Evolutionary conservation across 2,113 vertebrate species (phyloP).

Genomic region (Carettochelys insculpta): DNA sequence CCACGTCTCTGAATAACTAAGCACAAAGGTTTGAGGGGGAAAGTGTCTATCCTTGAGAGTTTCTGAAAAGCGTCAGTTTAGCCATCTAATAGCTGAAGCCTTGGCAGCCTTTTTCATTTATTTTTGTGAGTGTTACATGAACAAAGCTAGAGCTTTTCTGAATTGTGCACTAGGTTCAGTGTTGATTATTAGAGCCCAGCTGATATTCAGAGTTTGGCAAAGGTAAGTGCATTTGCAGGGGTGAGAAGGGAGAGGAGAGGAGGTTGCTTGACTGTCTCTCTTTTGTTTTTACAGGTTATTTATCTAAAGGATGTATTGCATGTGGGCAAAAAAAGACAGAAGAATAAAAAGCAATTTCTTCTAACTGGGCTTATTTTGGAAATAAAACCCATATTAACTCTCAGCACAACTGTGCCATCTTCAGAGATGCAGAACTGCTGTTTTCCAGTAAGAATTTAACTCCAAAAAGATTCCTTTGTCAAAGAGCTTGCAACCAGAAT

Average conservation of each 20-base stretch:
- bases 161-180: conserved; percentile 17
- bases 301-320: conserved; percentile 35
- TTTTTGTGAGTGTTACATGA: neutral
- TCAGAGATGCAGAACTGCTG: conserved; percentile 44
- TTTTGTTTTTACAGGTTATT: neutral
- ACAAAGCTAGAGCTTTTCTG: neutral
- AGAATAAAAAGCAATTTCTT: conserved; percentile 53
- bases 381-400: conserved; percentile 66
- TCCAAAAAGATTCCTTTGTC: conserved; percentile 45
- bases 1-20: neutral
- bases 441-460: conserved; percentile 41
- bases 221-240: neutral
- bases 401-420: conserved; percentile 55
- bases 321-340: conserved; percentile 61
- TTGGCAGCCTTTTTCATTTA: neutral
- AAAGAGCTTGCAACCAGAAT: conserved; percentile 50
- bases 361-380: conserved; percentile 48
- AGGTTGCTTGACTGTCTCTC: neutral
- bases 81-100: neutral
- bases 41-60: neutral
- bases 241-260: too few species aligned
- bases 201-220: conserved; percentile 60
- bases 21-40: neutral
- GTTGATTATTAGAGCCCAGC: conserved; percentile 52
- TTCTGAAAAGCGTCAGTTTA: neutral